Conservation (phyloP, 1,140 invertebrate species). For the Calycopis cecrops region DNA sequence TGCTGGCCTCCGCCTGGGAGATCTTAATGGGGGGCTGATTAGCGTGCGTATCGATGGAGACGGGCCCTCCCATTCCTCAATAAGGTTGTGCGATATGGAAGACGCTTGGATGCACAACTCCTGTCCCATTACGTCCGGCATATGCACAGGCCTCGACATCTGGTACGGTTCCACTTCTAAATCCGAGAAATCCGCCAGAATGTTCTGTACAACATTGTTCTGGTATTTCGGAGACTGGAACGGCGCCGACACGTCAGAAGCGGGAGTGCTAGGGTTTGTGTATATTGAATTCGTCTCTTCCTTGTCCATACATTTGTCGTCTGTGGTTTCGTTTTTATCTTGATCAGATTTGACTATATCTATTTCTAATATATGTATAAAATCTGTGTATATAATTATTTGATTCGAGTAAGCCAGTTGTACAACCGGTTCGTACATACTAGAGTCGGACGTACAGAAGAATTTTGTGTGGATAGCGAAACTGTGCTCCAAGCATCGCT, state of each 20-base stretch:
- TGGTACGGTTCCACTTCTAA: constrained; percentile 66
- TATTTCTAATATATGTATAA: constrained; percentile 73
- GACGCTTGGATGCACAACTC: constrained; percentile 71
- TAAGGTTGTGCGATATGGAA: constrained; percentile 65
- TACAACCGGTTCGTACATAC: constrained; percentile 69
- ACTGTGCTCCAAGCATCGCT: constrained; percentile 70
- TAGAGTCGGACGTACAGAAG: constrained; percentile 69
- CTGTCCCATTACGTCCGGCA: constrained; percentile 67
- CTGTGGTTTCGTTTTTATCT: constrained; percentile 41
- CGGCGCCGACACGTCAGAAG: constrained; percentile 52
- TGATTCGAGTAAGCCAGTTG: constrained; percentile 72
- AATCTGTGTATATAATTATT: constrained; percentile 73
- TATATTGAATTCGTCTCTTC: constrained; percentile 54
- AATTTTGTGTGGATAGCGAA: constrained; percentile 73
- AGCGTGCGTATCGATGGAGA: constrained; percentile 69
- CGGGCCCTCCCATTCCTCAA: constrained; percentile 71
- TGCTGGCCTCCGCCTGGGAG: constrained; percentile 61
- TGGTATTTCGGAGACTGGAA: constrained; percentile 67
- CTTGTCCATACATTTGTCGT: constrained; percentile 51
- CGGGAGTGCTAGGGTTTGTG: constrained; percentile 50
- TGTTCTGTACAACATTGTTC: constrained; percentile 67
- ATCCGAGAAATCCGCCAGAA: constrained; percentile 71
- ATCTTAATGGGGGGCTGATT: constrained; percentile 67
- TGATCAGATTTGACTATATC: constrained; percentile 66
- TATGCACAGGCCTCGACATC: constrained; percentile 57